Evolutionary conservation across 1,140 invertebrate species (phyloP).

Genomic region (Cydia strobilella): DNA sequence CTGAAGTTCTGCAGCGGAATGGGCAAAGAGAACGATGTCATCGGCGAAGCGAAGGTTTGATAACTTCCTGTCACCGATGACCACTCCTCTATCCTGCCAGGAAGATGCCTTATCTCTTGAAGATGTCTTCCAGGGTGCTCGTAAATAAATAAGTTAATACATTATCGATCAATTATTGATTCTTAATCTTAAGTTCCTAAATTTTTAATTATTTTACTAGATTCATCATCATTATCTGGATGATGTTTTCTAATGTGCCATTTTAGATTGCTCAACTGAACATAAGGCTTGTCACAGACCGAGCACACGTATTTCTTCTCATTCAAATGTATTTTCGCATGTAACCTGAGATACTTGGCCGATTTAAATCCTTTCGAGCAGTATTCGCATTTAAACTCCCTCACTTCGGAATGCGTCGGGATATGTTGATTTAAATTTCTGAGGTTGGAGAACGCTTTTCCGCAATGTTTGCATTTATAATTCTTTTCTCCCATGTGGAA

Average conservation of each 20-base stretch:
- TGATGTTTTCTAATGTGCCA: slow-evolving; percentile 50
- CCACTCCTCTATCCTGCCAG: too few species aligned
- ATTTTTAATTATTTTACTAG: not conserved
- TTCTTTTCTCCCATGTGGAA: slow-evolving; percentile 60
- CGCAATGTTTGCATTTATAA: slow-evolving; percentile 63
- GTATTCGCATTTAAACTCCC: slow-evolving; percentile 66
- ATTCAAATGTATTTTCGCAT: slow-evolving; percentile 77
- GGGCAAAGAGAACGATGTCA: too few species aligned
- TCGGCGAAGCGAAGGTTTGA: too few species aligned
- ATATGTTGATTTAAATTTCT: slow-evolving; percentile 56
- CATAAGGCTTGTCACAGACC: slow-evolving; percentile 74
- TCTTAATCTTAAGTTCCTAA: too few species aligned
- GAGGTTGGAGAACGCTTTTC: slow-evolving; percentile 65
- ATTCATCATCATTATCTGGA: slow-evolving; percentile 34
- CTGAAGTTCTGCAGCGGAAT: too few species aligned
- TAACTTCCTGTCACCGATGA: too few species aligned
- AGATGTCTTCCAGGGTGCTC: too few species aligned
- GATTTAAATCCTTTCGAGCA: slow-evolving; percentile 56
- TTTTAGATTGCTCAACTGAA: slow-evolving; percentile 50
- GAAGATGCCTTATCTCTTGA: too few species aligned
- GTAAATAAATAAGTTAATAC: too few species aligned
- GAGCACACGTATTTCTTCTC: slow-evolving; percentile 53
- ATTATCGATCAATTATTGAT: too few species aligned
- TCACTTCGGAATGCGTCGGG: slow-evolving; percentile 63
- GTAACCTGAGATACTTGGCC: slow-evolving; percentile 65